Percentiles rank a stretch among this genome's conserved stretches.
phyloP scores from a whole-genome alignment of 2,797 vertebrate species.

The Triplophysa bombifrons region DNA sequence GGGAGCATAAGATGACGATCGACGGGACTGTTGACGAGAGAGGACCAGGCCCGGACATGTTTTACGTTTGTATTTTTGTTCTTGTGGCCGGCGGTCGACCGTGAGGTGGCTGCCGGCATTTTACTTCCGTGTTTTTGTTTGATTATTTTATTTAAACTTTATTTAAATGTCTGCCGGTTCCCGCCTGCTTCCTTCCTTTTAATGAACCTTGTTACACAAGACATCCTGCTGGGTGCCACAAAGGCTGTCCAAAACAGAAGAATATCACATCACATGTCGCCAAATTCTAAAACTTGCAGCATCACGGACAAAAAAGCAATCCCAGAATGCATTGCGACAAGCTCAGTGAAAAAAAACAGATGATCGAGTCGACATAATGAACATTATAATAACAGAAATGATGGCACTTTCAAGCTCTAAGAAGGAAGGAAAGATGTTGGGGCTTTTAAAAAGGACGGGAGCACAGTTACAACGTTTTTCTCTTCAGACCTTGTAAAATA shows the following conservation, averaged over 20 bases:
- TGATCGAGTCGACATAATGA: conserved; percentile 4
- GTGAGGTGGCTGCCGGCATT: too few species aligned
- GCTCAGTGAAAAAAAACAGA: neutral
- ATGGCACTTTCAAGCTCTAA: neutral
- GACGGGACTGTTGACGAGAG: too few species aligned
- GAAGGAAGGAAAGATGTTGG: neutral
- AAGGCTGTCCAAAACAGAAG: neutral
- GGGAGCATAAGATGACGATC: too few species aligned
- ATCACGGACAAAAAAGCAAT: neutral
- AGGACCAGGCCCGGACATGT: too few species aligned
- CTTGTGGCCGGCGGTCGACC: too few species aligned
- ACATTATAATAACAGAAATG: neutral
- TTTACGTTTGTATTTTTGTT: too few species aligned
- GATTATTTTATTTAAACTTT: too few species aligned
- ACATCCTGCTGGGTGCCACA: neutral
- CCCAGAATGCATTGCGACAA: neutral
- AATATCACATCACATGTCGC: neutral
- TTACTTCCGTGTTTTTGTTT: too few species aligned
- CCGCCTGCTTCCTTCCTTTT: too few species aligned
- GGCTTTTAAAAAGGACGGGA: neutral
- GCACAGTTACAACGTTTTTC: neutral
- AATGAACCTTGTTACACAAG: too few species aligned
- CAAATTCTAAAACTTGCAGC: neutral
- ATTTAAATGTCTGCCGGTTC: too few species aligned
- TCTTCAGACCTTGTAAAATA: conserved; percentile 17